Evolutionary conservation across 2,797 vertebrate species (phyloP), one percentile per base, ranked within the genome.

Genomic region (Gallinago stenura): DNA sequence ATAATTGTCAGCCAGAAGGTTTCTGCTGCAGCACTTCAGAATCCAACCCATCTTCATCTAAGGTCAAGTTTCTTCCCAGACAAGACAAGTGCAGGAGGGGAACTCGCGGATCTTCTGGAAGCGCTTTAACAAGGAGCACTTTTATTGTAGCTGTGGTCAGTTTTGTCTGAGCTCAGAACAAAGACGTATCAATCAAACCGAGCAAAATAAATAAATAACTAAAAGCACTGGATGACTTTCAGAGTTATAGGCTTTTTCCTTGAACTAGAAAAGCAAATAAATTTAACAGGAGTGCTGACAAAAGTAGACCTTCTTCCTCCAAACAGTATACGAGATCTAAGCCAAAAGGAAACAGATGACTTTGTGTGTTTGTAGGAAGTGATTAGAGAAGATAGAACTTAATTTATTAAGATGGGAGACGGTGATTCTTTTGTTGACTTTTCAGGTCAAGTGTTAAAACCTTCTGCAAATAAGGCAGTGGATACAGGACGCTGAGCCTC

Each of bases 381-480:
- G 94, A 97, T 97, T 98, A 97, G 87, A 95, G 96, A 94, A 96
- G 95, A 95, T 96, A 95, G 97, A 97, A 96, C 90, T 95, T 96
- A 96, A 97, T 97, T 97, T 97, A 96, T 97, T 96, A 95, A 89
- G 96, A 96, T 94, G 96, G 96, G 96, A 97, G 95, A 95, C 39
- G 82, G 87, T 76, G 95, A 94, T 90, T 93, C 96, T 88, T 96
- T 89, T 97, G 96, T 97, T 97, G 97, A 97, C 94, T 97, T 96
- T 97, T 89, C 94, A 94, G 96, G 97, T 98, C 97, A 97, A 98
- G 95, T 97, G 97, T 97, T 96, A 96, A 97, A 96, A 94, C 96
- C 97, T 96, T 96, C 88, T 79, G 91, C 96, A 97, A 97, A 97
- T 96, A 97, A 83, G 83, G 89, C 93, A 84, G 95, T 11, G 93